Evolutionary conservation across 30 jellyfish, hydroid and myxozoan species (phyloP).

Genomic region (Aurelia sp.): DNA sequence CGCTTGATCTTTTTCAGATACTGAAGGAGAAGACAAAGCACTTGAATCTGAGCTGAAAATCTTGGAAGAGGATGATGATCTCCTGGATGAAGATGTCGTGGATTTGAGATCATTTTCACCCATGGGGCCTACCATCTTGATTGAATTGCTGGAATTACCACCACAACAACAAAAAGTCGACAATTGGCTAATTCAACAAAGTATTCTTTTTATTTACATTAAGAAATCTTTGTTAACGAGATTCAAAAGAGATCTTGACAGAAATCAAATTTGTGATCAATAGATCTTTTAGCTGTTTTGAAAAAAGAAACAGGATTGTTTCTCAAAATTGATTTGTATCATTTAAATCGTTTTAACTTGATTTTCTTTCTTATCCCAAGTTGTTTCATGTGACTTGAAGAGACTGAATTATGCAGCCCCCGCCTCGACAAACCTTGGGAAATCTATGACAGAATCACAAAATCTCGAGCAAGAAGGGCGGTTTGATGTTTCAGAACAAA

Average conservation of each 20-base stretch:
- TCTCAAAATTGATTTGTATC: too few relatives aligned
- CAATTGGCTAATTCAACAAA: constrained; percentile 91
- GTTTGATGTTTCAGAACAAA: constrained; percentile 53
- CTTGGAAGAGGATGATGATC: constrained; percentile 66
- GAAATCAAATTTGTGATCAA: too few relatives aligned
- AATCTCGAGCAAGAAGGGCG: constrained; percentile 50
- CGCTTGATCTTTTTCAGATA: background rate
- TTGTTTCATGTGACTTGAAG: constrained; percentile 53
- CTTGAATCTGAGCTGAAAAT: constrained; percentile 31
- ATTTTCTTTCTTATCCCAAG: constrained; percentile 16
- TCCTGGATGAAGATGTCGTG: constrained; percentile 84
- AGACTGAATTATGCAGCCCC: constrained; percentile 46
- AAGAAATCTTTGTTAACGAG: too few relatives aligned
- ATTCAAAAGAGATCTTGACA: too few relatives aligned
- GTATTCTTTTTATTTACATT: constrained; percentile 26
- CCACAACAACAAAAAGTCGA: constrained; percentile 87
- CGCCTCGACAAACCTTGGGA: constrained; percentile 1
- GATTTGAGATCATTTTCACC: constrained; percentile 91
- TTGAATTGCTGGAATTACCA: constrained; percentile 91
- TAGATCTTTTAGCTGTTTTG: too few relatives aligned
- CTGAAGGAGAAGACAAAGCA: constrained; percentile 37
- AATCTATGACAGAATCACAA: constrained; percentile 66
- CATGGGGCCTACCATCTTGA: constrained; percentile 79
- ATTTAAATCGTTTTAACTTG: too few relatives aligned
- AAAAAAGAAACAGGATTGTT: too few relatives aligned